Conservation (phyloP, 2,888 invertebrate species). For the Apeira syringaria region DNA sequence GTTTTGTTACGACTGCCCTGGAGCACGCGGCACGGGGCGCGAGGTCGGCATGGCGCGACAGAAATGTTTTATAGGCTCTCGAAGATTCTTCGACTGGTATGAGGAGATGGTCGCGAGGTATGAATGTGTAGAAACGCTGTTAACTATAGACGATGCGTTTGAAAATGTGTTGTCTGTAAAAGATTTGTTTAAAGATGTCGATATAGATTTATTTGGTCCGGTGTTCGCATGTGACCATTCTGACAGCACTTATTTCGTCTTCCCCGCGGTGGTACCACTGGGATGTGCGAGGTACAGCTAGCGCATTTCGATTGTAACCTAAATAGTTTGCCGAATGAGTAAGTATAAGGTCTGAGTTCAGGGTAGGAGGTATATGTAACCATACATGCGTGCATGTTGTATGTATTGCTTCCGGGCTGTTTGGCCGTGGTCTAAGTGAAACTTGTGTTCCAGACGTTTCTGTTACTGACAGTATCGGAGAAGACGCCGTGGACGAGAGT, state of each 20-base stretch:
- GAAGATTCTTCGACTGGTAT: constrained; percentile 67
- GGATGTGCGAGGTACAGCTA: constrained; percentile 86
- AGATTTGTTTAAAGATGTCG: constrained; percentile 41
- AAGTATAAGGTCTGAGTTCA: too few species aligned
- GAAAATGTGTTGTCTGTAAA: constrained; percentile 41
- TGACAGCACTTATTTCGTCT: too few species aligned
- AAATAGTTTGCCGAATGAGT: constrained; percentile 55
- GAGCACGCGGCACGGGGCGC: constrained; percentile 86
- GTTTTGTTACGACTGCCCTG: constrained; percentile 79
- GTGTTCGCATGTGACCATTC: constrained; percentile 64
- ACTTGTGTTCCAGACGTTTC: too few species aligned
- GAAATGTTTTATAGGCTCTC: constrained; percentile 85
- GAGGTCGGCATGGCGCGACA: constrained; percentile 86
- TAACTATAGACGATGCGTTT: constrained; percentile 48
- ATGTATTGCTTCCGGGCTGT: too few species aligned
- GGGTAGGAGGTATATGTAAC: too few species aligned
- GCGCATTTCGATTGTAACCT: constrained; percentile 83
- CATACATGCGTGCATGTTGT: too few species aligned
- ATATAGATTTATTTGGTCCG: constrained; percentile 62
- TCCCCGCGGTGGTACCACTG: constrained; percentile 88
- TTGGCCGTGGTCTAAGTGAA: too few species aligned
- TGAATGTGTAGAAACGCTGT: constrained; percentile 48
- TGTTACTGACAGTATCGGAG: too few species aligned
- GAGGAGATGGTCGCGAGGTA: constrained; percentile 46
- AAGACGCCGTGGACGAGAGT: too few species aligned